Percentiles rank a stretch among this genome's conserved stretches.
These are phyloP conservation scores for Hypocryptadius cinnamomeus DNA, from an alignment of 2,113 vertebrate species.

Conservation along the genomic window DNA sequence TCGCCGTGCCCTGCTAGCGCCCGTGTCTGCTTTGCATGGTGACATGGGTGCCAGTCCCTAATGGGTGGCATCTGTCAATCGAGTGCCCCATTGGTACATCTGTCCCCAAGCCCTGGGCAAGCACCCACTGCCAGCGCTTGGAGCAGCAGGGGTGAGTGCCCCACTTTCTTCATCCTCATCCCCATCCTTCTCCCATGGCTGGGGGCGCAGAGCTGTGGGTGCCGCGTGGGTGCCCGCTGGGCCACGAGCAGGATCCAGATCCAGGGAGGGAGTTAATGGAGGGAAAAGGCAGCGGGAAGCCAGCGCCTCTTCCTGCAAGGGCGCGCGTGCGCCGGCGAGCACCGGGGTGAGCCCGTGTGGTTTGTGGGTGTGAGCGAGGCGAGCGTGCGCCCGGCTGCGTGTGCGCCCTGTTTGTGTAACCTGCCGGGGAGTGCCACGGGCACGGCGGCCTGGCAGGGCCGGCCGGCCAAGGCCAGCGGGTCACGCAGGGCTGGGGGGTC, in stretches of 20 bases:
- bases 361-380: conserved; percentile 15
- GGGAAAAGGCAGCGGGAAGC: conserved; percentile 21
- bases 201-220: background rate
- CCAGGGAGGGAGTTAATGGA: background rate
- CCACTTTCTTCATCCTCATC: background rate
- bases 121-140: background rate
- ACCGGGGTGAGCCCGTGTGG: conserved; percentile 2
- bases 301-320: background rate
- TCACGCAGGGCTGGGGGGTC: fast-evolving
- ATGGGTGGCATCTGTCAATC: background rate
- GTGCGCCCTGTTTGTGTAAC: background rate
- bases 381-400: background rate
- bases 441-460: background rate
- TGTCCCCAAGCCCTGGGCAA: background rate
- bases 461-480: background rate
- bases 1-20: background rate
- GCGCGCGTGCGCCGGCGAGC: background rate
- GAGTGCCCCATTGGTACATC: background rate
- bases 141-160: background rate
- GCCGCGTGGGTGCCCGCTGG: fast-evolving
- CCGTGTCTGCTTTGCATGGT: background rate
- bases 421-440: background rate
- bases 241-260: background rate
- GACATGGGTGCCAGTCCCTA: background rate
- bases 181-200: background rate